A percentile compares a stretch with the other conserved stretches of the same genome.
These are phyloP conservation scores for Caenorhabditis sp. DNA, from an alignment of 2,888 invertebrate species.

Conservation along the genomic window DNA sequence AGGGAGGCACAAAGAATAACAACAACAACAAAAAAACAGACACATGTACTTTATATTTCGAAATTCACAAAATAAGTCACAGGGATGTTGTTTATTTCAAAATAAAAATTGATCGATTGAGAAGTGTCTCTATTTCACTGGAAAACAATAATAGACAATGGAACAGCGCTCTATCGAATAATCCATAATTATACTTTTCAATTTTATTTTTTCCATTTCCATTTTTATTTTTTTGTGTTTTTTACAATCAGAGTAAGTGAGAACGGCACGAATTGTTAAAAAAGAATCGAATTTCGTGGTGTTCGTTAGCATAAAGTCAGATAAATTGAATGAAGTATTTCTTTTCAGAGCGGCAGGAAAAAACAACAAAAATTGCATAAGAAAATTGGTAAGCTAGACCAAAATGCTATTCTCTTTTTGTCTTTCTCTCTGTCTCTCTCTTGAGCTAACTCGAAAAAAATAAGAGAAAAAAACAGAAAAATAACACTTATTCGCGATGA, in stretches of 20 bases:
- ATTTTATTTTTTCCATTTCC: not conserved
- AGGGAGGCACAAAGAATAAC: not conserved
- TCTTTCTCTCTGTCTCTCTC: slow-evolving; percentile 8
- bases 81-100: not conserved
- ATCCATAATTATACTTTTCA: not conserved
- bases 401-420: slow-evolving; percentile 11
- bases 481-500: not conserved
- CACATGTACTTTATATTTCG: not conserved
- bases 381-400: slow-evolving; percentile 1
- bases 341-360: not conserved
- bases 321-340: not conserved
- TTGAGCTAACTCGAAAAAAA: not conserved
- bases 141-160: not conserved
- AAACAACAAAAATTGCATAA: not conserved
- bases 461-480: not conserved
- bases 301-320: not conserved
- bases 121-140: not conserved
- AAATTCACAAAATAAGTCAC: not conserved
- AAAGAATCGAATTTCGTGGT: not conserved
- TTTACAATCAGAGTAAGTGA: too few species aligned
- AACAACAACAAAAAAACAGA: not conserved
- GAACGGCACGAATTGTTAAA: too few species aligned
- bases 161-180: not conserved
- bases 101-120: not conserved
- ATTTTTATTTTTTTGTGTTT: too few species aligned